Evolutionary conservation across 53 echinoderm and acorn worm genomes (phyloP), one percentile per base, ranked within the genome.

Genomic region (Temnopleurus reevesii): DNA sequence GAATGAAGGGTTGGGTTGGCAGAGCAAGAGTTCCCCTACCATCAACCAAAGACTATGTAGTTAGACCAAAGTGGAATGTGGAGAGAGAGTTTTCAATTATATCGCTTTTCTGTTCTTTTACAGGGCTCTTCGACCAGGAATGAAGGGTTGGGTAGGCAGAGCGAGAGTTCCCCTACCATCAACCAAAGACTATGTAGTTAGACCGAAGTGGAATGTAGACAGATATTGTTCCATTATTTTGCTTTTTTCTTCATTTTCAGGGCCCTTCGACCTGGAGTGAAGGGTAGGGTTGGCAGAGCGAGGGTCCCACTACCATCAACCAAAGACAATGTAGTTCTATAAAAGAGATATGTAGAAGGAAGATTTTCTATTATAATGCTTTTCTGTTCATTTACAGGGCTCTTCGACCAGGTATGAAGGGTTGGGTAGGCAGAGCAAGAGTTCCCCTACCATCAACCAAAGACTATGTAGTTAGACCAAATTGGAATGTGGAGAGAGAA

Each of bases 131-230:
- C 93, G 94, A 71, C 98, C 98, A 27, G 98, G 98, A n/a, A 93
- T 94, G 46, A 96, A 96, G 77, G 98, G 98, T 2, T 98, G 94
- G 94, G 91, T 98, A 2, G 98, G 95, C 18, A 80, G 98, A 81
- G 98, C 98, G 2, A 93, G 98, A 54, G 98, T 98, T 55, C 98
- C 98, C 15, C 90, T 93, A 76, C 98, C 98, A 8, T 98, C 98
- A 0, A 94, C 95, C 57, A 98, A 95, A 91, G 98, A 98, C 77
- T 98, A 98, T 44, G 92, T 95, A 15, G 95, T 95, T 64, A 77
- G 98, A 88, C 98, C 98, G 18, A 98, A 94, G 60, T 94, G 92
- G 89, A 92, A 92, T 36, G 92, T 95, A 19, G 98, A 98, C 84
- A 93, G 77, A 59, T n/a, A n/a, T 6, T 59, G 21, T 31, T 21